Base-by-base conservation (phyloP, 2,797 vertebrate species). In the Acropternis orthonyx region DNA sequence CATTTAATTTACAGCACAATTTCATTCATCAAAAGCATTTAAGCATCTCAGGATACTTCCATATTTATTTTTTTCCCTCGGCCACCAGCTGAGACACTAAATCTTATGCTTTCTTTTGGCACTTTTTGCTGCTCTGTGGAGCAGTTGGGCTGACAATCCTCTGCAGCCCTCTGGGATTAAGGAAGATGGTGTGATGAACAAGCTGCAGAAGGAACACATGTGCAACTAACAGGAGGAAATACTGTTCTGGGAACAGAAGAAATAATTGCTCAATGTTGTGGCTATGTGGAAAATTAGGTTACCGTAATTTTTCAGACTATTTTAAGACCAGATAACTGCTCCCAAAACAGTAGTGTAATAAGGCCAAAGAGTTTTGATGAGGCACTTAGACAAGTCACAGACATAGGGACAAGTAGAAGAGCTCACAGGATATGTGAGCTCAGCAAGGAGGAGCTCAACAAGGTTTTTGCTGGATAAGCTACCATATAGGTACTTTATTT, bases 181-280 rank as follows among this genome's bases (percentile, higher is more conserved):
- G 30, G 55, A 73, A 59, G 16, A 34, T 44, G 44, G 32, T 0
- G 0, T 41, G 37, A 72, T 14, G 68, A 89, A 65, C 62, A 68
- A 75, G n/a, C n/a, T 56, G 5, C 39, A 92, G 80, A 78, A 88
- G 51, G 34, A 96, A 59, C 27, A 74, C 14, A 4, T 36, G 22
- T 78, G 54, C 32, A 69, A 26, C 30, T 65, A 88, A 27, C 30
- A 78, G 46, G 37, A 44, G 36, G 18, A 56, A 74, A 75, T 63
- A 44, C 1, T 66, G 37, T 27, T 85, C 73, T 32, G 58, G 72
- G 76, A 89, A 51, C 6, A 39, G 51, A 77, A 65, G 10, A 86
- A 91, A 80, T 95, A 93, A 86, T 89, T 93, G 43, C 69, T 92
- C 32, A n/a, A 28, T 85, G 13, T 59, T 88, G 52, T 26, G 30